These are phyloP conservation scores for Diloba caeruleocephala DNA, from an alignment of 2,888 invertebrate genomes.

Conservation along the genomic window DNA sequence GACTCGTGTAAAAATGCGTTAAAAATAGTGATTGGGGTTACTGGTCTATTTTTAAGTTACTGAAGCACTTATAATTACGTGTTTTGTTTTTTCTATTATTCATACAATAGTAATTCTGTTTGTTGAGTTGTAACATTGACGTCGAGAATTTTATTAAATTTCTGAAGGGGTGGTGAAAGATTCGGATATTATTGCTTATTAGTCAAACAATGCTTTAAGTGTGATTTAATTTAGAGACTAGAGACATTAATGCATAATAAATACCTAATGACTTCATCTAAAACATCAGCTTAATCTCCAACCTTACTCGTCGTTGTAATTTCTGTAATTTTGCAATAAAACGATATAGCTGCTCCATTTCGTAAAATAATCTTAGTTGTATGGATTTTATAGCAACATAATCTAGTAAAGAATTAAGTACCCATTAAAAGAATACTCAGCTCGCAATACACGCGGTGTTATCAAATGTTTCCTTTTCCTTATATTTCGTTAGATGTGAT, in stretches of 20 bases:
- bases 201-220: neutral
- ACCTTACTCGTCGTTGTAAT: too few relatives aligned
- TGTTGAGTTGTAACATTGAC: slow-evolving; percentile 7
- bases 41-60: slow-evolving; percentile 50
- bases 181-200: too few relatives aligned
- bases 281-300: too few relatives aligned
- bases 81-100: slow-evolving; percentile 35
- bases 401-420: too few relatives aligned
- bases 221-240: neutral
- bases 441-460: slow-evolving; percentile 9
- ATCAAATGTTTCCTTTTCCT: slow-evolving; percentile 64
- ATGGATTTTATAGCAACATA: too few relatives aligned
- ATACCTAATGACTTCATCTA: too few relatives aligned
- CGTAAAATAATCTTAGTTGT: too few relatives aligned
- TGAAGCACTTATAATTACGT: slow-evolving; percentile 40
- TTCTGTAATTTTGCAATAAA: neutral
- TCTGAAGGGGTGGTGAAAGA: too few relatives aligned
- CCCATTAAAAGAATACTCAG: slow-evolving; percentile 7
- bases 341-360: too few relatives aligned
- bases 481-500: slow-evolving; percentile 65
- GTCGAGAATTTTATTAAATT: slow-evolving; percentile 27
- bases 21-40: slow-evolving; percentile 55
- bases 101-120: slow-evolving; percentile 28
- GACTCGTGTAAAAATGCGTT: slow-evolving; percentile 33
- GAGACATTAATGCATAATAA: too few relatives aligned